phyloP scores from a whole-genome alignment of 2,113 vertebrate species.

The Varanus komodoensis region DNA sequence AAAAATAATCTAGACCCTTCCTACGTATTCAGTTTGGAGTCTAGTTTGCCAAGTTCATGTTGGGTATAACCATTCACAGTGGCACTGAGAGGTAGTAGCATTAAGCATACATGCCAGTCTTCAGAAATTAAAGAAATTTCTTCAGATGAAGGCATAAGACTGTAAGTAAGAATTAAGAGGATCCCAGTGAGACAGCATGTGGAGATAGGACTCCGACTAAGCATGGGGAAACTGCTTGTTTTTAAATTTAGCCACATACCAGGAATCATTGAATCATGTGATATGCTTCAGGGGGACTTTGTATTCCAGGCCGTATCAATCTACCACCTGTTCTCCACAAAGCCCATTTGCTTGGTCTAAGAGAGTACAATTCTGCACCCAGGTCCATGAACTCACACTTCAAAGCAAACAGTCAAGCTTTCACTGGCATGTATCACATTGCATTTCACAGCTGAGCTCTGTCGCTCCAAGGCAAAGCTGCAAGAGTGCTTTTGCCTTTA shows the following conservation, averaged over 20 bases:
- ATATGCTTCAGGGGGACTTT: slow-evolving; percentile 25
- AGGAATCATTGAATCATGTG: slow-evolving; percentile 14
- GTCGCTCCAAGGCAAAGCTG: neutral
- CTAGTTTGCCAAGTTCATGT: neutral
- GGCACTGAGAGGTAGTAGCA: neutral
- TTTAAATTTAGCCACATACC: slow-evolving; percentile 36
- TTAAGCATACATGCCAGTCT: neutral
- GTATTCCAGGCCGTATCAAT: slow-evolving; percentile 43
- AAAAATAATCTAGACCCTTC: slow-evolving; percentile 41
- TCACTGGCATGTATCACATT: slow-evolving; percentile 43
- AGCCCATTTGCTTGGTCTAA: slow-evolving; percentile 26
- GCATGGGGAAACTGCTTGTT: slow-evolving; percentile 2
- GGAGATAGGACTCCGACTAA: neutral
- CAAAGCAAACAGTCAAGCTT: slow-evolving; percentile 57
- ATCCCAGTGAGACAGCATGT: neutral
- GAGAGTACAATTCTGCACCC: slow-evolving; percentile 33
- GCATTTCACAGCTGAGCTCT: slow-evolving; percentile 61
- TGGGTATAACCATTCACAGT: neutral
- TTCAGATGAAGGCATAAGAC: neutral
- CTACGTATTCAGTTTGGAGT: slow-evolving; percentile 2
- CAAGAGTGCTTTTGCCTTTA: slow-evolving; percentile 60
- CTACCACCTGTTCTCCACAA: slow-evolving; percentile 45
- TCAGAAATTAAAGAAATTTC: neutral
- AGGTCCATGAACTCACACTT: slow-evolving; percentile 22
- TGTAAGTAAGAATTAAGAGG: neutral